phyloP scores from a whole-genome alignment of 92 coral and sea anemone genomes.

The Chrysogorgia sp. region DNA sequence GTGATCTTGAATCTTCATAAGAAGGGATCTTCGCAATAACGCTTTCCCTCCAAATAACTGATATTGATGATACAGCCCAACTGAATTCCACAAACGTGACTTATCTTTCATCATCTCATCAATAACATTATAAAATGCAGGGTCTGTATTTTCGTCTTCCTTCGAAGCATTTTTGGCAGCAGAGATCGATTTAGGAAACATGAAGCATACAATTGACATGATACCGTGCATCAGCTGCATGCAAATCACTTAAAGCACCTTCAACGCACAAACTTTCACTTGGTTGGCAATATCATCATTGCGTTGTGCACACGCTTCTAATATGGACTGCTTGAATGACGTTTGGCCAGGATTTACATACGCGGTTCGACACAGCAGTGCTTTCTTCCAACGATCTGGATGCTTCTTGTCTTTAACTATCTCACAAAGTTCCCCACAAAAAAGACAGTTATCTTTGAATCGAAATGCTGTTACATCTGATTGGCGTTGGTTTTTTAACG shows the following conservation, averaged over 20 bases:
- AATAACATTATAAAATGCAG: constrained; percentile 47
- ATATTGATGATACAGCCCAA: constrained; percentile 54
- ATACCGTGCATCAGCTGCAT: constrained; percentile 70
- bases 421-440: too few relatives aligned
- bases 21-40: constrained; percentile 44
- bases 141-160: constrained; percentile 49
- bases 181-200: constrained; percentile 55
- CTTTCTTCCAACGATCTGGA: too few relatives aligned
- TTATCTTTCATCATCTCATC: constrained; percentile 52
- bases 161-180: constrained; percentile 54
- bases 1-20: constrained; percentile 39
- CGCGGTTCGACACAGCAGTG: too few relatives aligned
- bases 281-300: too few relatives aligned
- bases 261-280: constrained; percentile 59
- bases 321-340: constrained; percentile 63
- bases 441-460: too few relatives aligned
- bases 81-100: constrained; percentile 70
- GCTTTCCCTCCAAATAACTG: constrained; percentile 61
- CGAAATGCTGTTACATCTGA: too few relatives aligned
- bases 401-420: too few relatives aligned
- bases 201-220: constrained; percentile 61
- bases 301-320: constrained; percentile 53
- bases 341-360: too few relatives aligned
- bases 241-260: constrained; percentile 71
- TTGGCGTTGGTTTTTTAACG: too few relatives aligned